Conservation (phyloP, 2,113 vertebrate species). For the Microtus oregoni region DNA sequence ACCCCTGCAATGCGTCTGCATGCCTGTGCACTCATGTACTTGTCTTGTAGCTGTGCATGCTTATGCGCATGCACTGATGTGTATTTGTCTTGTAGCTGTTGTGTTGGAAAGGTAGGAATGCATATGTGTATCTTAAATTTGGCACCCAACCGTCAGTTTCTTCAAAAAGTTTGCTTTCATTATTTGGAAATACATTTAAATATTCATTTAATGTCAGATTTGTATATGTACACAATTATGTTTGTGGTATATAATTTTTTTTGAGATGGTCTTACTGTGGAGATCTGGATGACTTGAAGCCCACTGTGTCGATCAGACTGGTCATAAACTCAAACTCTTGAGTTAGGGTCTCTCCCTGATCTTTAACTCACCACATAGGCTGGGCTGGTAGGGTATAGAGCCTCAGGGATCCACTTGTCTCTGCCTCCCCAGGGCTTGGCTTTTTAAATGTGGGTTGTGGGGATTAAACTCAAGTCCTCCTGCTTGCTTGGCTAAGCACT, state of each 20-base stretch:
- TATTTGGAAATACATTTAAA: not conserved
- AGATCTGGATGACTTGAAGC: not conserved
- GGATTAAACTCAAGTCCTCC: not conserved
- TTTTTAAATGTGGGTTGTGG: not conserved
- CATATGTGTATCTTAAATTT: not conserved
- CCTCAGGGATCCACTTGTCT: not conserved
- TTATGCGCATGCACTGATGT: no score
- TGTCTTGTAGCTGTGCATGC: not conserved
- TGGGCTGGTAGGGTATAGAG: not conserved
- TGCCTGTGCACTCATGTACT: not conserved
- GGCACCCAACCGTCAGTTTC: not conserved
- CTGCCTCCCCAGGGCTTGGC: not conserved
- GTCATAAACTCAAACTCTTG: not conserved
- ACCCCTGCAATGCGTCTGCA: not conserved
- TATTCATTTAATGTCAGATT: not conserved
- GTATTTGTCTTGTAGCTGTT: not conserved
- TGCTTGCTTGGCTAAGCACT: not conserved
- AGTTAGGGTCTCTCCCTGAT: not conserved
- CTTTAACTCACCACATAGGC: not conserved
- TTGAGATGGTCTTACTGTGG: not conserved
- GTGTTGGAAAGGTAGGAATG: not conserved
- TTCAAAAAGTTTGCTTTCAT: constrained; percentile 48
- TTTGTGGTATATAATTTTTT: not conserved
- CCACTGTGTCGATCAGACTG: not conserved
- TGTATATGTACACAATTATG: not conserved